These are phyloP conservation scores for Pogonophryne albipinna DNA, from an alignment of 2,797 vertebrate species.

Conservation along the genomic window DNA sequence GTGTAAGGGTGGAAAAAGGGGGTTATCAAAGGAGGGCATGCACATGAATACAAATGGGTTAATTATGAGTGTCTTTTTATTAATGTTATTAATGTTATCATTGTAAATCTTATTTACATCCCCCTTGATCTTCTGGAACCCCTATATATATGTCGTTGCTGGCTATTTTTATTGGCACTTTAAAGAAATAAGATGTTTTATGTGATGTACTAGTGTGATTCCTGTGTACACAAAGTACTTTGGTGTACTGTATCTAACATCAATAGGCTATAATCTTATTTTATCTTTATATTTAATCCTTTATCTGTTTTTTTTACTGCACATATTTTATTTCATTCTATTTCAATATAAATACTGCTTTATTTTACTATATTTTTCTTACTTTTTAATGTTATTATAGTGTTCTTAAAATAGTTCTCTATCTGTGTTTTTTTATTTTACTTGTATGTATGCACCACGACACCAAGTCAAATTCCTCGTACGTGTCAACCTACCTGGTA, in stretches of 20 bases:
- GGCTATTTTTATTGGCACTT: slow-evolving; percentile 8
- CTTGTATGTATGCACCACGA: no score
- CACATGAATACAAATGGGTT: slow-evolving; percentile 18
- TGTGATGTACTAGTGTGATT: slow-evolving; percentile 3
- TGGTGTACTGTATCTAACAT: not conserved
- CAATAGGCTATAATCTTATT: not conserved
- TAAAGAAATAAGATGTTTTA: not conserved
- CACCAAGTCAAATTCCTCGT: no score
- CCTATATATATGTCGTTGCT: not conserved
- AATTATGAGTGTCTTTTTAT: slow-evolving; percentile 40
- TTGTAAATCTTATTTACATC: slow-evolving; percentile 19
- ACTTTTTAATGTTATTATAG: no score
- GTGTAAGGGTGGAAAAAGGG: not conserved
- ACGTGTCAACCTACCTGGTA: no score
- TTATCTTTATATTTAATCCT: not conserved
- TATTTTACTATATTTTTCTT: no score
- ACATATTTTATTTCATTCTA: no score
- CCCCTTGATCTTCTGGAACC: slow-evolving; percentile 8
- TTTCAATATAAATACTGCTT: no score
- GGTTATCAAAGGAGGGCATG: slow-evolving; percentile 23
- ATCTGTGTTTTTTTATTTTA: no score
- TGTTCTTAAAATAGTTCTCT: no score
- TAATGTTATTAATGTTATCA: not conserved
- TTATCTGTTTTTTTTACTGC: no score
- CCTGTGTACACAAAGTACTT: not conserved